These are phyloP conservation scores for Eira barbara DNA, from an alignment of 2,113 vertebrate species.

Conservation along the genomic window DNA sequence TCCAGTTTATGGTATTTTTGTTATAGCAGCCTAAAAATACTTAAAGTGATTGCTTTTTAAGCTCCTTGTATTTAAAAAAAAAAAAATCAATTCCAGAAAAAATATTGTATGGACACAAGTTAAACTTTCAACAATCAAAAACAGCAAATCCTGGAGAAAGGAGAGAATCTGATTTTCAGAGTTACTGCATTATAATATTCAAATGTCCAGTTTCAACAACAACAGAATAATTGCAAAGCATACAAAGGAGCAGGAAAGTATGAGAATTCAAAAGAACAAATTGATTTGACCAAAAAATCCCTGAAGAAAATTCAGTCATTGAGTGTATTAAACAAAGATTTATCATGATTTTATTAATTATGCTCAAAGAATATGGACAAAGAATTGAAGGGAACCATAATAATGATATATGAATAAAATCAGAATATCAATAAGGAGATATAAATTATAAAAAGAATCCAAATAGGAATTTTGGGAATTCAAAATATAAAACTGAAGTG, in stretches of 20 bases:
- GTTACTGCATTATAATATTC: neutral
- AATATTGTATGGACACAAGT: neutral
- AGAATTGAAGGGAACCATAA: neutral
- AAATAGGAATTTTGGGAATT: neutral
- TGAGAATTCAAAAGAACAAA: neutral
- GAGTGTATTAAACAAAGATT: neutral
- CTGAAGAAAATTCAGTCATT: neutral
- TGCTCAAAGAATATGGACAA: neutral
- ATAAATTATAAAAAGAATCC: neutral
- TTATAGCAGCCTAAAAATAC: neutral
- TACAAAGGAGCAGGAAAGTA: neutral
- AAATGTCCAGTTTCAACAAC: neutral
- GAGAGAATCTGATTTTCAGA: neutral
- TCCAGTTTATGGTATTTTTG: neutral
- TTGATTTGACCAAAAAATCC: neutral
- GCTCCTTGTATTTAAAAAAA: neutral
- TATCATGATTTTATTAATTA: neutral
- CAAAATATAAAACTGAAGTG: neutral
- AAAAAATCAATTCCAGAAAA: neutral
- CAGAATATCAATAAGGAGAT: neutral
- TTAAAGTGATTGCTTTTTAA: neutral
- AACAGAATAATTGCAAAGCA: neutral
- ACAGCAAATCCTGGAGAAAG: neutral
- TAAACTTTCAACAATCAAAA: neutral
- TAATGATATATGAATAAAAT: neutral